phyloP scores from a whole-genome alignment of 2,888 invertebrate genomes.

The Frankliniella intonsa region DNA sequence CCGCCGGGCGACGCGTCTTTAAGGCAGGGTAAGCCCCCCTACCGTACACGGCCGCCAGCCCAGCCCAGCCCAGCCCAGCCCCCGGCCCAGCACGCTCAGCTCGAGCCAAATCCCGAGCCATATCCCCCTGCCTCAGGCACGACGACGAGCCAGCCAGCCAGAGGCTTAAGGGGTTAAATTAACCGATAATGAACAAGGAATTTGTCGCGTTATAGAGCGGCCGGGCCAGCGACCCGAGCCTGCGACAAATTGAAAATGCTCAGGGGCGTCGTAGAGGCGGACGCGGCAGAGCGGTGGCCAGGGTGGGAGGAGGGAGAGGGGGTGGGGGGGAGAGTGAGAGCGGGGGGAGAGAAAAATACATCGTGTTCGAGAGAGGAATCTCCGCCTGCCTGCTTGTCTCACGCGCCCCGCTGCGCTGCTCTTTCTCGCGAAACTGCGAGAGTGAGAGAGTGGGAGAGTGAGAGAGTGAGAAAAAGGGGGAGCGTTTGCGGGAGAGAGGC shows the following conservation, averaged over 20 bases:
- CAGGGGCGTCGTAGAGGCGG: too few relatives aligned
- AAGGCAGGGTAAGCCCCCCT: neutral
- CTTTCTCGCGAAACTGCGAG: too few relatives aligned
- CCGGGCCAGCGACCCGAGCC: neutral
- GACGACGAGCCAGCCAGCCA: neutral
- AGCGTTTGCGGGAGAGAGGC: too few relatives aligned
- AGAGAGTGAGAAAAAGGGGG: too few relatives aligned
- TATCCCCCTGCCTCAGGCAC: too few relatives aligned
- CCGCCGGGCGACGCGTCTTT: neutral
- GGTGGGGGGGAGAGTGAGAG: neutral
- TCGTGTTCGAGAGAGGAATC: neutral
- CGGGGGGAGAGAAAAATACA: neutral
- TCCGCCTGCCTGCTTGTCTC: too few relatives aligned
- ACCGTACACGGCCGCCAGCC: neutral
- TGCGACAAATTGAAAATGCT: neutral
- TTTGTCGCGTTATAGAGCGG: neutral
- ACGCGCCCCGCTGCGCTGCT: too few relatives aligned
- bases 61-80: neutral
- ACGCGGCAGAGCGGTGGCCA: neutral
- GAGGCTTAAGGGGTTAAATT: conserved; percentile 20
- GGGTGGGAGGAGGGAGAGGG: neutral
- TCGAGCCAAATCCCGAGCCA: neutral
- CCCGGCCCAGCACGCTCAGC: neutral
- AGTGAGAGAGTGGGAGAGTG: too few relatives aligned
- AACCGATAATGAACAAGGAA: conserved; percentile 10